Percentiles rank a stretch among this genome's conserved stretches.
phyloP scores from a whole-genome alignment of 2,888 invertebrate species.

The Molanna angustata region DNA sequence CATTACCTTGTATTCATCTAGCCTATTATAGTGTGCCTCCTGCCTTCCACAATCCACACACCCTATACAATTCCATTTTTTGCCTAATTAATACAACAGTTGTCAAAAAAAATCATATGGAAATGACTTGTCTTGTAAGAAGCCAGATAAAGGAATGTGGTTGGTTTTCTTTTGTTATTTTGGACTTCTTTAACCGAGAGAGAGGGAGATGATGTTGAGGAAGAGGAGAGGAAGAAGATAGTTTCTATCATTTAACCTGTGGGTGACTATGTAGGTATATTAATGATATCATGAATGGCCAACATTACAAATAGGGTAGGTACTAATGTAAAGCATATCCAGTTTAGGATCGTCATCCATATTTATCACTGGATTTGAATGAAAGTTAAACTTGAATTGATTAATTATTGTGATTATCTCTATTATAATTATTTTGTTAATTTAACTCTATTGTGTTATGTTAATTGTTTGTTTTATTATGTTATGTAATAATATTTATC shows the following conservation, averaged over 20 bases:
- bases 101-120: no score
- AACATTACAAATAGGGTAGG: neutral
- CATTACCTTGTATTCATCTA: no score
- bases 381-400: neutral
- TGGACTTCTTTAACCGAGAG: neutral
- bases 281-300: no score
- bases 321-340: neutral
- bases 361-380: neutral
- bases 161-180: no score
- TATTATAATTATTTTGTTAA: neutral
- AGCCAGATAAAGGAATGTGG: neutral
- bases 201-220: no score
- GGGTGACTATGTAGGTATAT: no score
- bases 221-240: no score
- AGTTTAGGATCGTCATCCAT: neutral
- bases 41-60: neutral
- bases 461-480: slow-evolving; percentile 2
- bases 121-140: no score
- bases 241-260: no score
- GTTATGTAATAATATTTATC: slow-evolving; percentile 1
- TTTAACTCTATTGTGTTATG: neutral
- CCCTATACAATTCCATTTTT: no score
- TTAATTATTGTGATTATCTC: neutral
- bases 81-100: no score
- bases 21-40: slow-evolving; percentile 22